These are phyloP conservation scores for Poecilobothrus nobilitatus DNA, from an alignment of 2,888 invertebrate species.

Conservation along the genomic window DNA sequence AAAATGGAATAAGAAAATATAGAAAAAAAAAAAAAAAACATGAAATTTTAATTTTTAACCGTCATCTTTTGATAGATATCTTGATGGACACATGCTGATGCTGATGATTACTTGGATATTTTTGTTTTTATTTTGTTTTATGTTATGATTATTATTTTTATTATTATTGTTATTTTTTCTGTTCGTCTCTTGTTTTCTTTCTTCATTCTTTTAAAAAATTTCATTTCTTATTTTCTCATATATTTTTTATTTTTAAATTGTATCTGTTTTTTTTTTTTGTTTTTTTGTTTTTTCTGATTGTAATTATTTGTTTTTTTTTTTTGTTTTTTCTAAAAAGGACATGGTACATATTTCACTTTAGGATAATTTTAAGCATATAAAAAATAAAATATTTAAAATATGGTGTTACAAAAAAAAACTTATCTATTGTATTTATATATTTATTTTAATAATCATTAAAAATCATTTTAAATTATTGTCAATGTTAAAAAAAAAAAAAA, in stretches of 20 bases:
- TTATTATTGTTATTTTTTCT: neutral
- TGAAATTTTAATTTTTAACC: conserved; percentile 1
- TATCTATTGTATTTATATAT: no score
- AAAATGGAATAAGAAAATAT: neutral
- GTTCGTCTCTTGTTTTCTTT: no score
- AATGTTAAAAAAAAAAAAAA: no score
- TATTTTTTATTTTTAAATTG: no score
- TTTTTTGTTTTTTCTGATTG: no score
- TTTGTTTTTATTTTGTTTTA: neutral
- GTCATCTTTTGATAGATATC: conserved; percentile 6
- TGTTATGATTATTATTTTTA: neutral
- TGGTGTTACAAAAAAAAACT: no score
- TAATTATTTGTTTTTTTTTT: neutral
- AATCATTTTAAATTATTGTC: no score
- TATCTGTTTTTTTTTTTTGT: no score
- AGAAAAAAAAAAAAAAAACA: neutral
- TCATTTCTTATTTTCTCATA: neutral
- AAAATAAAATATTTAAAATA: no score
- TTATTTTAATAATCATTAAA: no score
- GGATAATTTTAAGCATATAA: no score
- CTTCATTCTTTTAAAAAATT: neutral
- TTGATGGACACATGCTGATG: conserved; percentile 6
- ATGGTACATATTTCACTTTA: no score
- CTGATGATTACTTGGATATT: neutral
- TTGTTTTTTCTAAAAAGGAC: neutral